phyloP scores from a whole-genome alignment of 2,113 vertebrate genomes.

The Apteryx mantelli region DNA sequence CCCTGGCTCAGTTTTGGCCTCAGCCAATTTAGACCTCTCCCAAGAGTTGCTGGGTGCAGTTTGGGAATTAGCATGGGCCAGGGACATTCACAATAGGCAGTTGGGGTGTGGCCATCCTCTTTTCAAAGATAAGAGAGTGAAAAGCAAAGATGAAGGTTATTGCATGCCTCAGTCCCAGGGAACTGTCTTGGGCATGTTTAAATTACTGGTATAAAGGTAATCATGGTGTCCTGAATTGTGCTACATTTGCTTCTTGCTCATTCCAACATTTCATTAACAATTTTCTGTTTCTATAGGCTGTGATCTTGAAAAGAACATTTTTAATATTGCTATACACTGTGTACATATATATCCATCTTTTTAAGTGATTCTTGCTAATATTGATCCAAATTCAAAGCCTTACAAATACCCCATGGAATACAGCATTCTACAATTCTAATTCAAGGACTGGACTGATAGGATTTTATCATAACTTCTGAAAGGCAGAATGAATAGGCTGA shows the following conservation, averaged over 20 bases:
- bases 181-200: background rate
- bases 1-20: background rate
- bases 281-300: background rate
- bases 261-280: background rate
- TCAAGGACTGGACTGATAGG: background rate
- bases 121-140: background rate
- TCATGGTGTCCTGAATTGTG: background rate
- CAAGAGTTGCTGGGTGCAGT: rapidly evolving
- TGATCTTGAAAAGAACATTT: background rate
- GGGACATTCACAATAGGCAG: background rate
- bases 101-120: background rate
- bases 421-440: background rate
- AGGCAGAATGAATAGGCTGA: background rate
- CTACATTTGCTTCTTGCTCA: background rate
- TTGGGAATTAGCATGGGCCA: background rate
- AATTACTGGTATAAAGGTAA: background rate
- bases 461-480: background rate
- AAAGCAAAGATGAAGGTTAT: background rate
- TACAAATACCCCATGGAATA: background rate
- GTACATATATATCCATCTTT: background rate
- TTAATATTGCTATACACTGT: background rate
- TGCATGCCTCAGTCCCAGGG: background rate
- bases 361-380: background rate
- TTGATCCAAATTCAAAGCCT: background rate
- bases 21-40: background rate